Evolutionary conservation across 2,797 vertebrate species (phyloP).

Genomic region (Coluber constrictor): DNA sequence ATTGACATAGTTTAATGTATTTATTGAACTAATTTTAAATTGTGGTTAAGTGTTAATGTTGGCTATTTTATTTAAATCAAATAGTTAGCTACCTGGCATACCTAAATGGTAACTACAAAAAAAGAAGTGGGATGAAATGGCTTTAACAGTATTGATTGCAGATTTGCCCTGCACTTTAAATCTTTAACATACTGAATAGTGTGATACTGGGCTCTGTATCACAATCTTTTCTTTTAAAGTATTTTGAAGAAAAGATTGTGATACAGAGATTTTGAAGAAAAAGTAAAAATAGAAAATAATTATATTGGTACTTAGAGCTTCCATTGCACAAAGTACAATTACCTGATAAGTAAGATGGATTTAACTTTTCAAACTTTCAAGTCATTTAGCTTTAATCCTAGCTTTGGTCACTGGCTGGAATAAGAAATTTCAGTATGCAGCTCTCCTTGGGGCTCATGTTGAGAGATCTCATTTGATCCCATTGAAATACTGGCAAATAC

Average conservation of each 20-base stretch:
- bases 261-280: neutral
- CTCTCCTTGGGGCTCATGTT: neutral
- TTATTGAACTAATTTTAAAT: neutral
- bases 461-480: neutral
- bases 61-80: neutral
- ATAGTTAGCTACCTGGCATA: neutral
- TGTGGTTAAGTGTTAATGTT: neutral
- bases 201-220: neutral
- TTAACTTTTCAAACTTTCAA: neutral
- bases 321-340: neutral
- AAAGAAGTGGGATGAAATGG: neutral
- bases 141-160: neutral
- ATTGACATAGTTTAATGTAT: neutral
- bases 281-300: neutral
- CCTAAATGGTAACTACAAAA: neutral
- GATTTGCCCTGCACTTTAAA: neutral
- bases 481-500: neutral
- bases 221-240: neutral
- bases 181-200: neutral
- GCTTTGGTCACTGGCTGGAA: constrained; percentile 53
- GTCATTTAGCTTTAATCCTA: neutral
- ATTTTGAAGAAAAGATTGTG: neutral
- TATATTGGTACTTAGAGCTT: neutral
- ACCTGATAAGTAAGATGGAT: neutral
- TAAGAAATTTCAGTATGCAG: constrained; percentile 68